Percentiles rank a stretch among this genome's conserved stretches.
These are phyloP conservation scores for Nemotelus nigrinus DNA, from an alignment of 2,888 invertebrate genomes.

Conservation along the genomic window DNA sequence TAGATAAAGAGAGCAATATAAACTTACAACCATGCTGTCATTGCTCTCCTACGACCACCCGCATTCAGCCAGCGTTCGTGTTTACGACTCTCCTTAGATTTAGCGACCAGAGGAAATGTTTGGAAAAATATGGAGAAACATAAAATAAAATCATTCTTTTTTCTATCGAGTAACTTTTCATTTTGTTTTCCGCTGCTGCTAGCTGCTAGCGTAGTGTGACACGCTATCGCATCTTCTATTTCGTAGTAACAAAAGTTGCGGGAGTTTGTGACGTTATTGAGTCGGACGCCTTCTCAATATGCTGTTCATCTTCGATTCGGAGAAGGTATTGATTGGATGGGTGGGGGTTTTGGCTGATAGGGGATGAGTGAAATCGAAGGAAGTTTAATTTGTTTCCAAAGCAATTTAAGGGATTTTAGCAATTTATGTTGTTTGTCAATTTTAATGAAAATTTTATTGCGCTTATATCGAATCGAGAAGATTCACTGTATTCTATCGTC, in stretches of 20 bases:
- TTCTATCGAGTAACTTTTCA: slow-evolving; percentile 30
- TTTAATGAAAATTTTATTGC: slow-evolving; percentile 56
- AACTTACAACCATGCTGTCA: slow-evolving; percentile 39
- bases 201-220: no score
- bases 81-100: slow-evolving; percentile 25
- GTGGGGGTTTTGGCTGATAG: background rate
- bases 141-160: slow-evolving; percentile 41
- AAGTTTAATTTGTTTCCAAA: slow-evolving; percentile 56
- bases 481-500: slow-evolving; percentile 31
- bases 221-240: no score
- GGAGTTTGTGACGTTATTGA: background rate
- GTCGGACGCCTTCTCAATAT: slow-evolving; percentile 17
- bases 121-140: slow-evolving; percentile 40
- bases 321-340: background rate
- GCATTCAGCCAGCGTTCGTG: slow-evolving; percentile 9
- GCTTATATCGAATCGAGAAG: slow-evolving; percentile 51
- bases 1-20: slow-evolving; percentile 43
- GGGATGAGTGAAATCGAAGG: slow-evolving; percentile 15
- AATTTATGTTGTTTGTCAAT: slow-evolving; percentile 57
- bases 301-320: slow-evolving; percentile 22
- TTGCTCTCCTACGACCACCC: slow-evolving; percentile 25
- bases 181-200: slow-evolving; percentile 8
- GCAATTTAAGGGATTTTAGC: slow-evolving; percentile 56
- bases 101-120: slow-evolving; percentile 23
- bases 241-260: background rate